Evolutionary conservation across 2,797 vertebrate species (phyloP).

Genomic region (Decapterus maruadsi): DNA sequence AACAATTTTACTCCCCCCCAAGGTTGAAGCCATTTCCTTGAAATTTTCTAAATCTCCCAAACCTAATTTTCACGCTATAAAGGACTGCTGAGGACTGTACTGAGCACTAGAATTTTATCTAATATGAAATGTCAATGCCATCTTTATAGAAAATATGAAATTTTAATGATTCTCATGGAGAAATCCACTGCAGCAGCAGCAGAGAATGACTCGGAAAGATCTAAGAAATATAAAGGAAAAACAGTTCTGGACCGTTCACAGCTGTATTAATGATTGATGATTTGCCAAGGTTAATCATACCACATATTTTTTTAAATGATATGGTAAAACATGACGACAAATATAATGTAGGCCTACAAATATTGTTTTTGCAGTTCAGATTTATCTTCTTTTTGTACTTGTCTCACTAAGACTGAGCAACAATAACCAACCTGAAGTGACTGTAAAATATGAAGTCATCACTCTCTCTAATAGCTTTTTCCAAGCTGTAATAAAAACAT

Average conservation of each 20-base stretch:
- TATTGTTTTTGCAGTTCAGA: too few relatives aligned
- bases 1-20: conserved; percentile 7
- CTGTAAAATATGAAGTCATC: neutral
- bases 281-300: neutral
- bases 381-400: neutral
- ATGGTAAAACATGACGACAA: neutral
- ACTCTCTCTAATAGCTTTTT: neutral
- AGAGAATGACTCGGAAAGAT: neutral
- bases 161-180: neutral
- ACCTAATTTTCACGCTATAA: conserved; percentile 1
- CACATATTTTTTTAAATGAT: neutral
- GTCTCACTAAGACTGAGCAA: neutral
- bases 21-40: conserved; percentile 24
- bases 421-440: neutral
- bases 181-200: neutral
- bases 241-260: neutral
- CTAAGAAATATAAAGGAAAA: neutral
- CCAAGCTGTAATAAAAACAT: neutral
- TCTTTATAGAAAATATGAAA: conserved; percentile 27
- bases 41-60: neutral
- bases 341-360: neutral
- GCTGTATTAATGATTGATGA: neutral
- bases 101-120: conserved; percentile 3
- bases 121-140: conserved; percentile 4
- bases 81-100: neutral